phyloP scores from a whole-genome alignment of 2,113 vertebrate species.

The Myxocyprinus asiaticus region DNA sequence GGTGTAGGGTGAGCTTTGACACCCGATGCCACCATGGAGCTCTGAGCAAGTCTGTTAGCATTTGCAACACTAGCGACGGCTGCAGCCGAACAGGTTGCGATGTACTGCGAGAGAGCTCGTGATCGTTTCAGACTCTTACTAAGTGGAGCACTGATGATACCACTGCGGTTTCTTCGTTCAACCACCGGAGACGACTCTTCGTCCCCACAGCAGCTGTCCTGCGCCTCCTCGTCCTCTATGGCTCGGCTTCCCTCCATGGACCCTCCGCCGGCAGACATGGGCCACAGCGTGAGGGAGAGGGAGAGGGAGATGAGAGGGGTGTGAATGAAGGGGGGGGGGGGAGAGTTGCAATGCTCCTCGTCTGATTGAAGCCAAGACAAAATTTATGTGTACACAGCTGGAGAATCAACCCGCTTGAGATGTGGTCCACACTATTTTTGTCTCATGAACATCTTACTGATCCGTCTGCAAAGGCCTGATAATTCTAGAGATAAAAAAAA shows the following conservation, averaged over 20 bases:
- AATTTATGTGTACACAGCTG: constrained; percentile 45
- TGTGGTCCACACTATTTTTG: constrained; percentile 30
- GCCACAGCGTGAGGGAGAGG: constrained; percentile 70
- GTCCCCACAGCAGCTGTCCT: constrained; percentile 81
- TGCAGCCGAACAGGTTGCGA: constrained; percentile 75
- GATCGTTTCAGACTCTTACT: constrained; percentile 96
- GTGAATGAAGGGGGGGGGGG: constrained; percentile 33
- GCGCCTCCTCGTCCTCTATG: constrained; percentile 68
- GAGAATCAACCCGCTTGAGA: constrained; percentile 46
- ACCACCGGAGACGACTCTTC: constrained; percentile 82
- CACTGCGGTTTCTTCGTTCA: constrained; percentile 90
- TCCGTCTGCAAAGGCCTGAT: constrained; percentile 38
- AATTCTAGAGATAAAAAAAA: constrained; percentile 26
- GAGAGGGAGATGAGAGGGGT: constrained; percentile 28
- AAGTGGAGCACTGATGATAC: constrained; percentile 96
- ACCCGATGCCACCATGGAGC: constrained; percentile 70
- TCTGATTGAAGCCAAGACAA: constrained; percentile 21
- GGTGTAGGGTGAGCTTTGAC: constrained; percentile 89
- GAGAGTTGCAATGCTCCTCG: constrained; percentile 38
- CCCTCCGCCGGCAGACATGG: constrained; percentile 79
- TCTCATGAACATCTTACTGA: constrained; percentile 46
- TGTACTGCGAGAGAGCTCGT: constrained; percentile 91
- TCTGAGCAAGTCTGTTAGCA: constrained; percentile 75
- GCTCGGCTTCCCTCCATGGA: constrained; percentile 77
- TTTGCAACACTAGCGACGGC: constrained; percentile 47